Conservation (phyloP, 2,888 invertebrate species). For the Drosophila borborema region DNA sequence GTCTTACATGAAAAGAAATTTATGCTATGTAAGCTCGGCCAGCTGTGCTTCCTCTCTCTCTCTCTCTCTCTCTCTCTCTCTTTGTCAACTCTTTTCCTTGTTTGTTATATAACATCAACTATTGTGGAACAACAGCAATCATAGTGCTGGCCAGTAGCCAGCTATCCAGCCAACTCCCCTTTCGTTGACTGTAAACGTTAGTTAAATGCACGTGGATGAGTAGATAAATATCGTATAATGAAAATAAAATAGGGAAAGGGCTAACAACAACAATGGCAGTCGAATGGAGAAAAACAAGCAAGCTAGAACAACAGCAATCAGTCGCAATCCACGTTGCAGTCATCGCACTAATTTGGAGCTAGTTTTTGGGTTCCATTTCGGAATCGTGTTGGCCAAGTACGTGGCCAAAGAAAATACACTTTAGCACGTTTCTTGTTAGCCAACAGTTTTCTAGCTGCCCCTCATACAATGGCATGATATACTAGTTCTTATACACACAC, state of each 20-base stretch:
- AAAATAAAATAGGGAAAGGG: constrained; percentile 72
- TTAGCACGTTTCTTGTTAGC: constrained; percentile 81
- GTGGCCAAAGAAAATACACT: constrained; percentile 79
- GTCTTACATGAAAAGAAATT: not conserved
- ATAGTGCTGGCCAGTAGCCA: constrained; percentile 25
- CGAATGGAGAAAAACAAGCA: constrained; percentile 14
- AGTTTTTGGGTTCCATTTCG: constrained; percentile 61
- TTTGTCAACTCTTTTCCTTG: constrained; percentile 7
- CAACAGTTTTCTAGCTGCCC: constrained; percentile 56
- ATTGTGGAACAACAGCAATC: constrained; percentile 63
- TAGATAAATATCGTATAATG: constrained; percentile 82
- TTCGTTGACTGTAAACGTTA: constrained; percentile 67
- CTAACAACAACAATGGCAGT: constrained; percentile 38
- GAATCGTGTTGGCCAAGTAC: constrained; percentile 50
- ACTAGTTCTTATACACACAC: constrained; percentile 18
- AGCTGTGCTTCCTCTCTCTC: not conserved
- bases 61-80: not conserved
- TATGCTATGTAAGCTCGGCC: not conserved
- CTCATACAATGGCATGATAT: constrained; percentile 56
- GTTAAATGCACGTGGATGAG: constrained; percentile 83
- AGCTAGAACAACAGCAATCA: constrained; percentile 64
- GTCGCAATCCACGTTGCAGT: constrained; percentile 67
- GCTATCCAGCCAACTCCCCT: constrained; percentile 17
- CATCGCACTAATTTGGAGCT: constrained; percentile 73
- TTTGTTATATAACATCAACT: constrained; percentile 67